phyloP scores from a whole-genome alignment of 2,797 vertebrate species.

The Coranthus polyacanthus region DNA sequence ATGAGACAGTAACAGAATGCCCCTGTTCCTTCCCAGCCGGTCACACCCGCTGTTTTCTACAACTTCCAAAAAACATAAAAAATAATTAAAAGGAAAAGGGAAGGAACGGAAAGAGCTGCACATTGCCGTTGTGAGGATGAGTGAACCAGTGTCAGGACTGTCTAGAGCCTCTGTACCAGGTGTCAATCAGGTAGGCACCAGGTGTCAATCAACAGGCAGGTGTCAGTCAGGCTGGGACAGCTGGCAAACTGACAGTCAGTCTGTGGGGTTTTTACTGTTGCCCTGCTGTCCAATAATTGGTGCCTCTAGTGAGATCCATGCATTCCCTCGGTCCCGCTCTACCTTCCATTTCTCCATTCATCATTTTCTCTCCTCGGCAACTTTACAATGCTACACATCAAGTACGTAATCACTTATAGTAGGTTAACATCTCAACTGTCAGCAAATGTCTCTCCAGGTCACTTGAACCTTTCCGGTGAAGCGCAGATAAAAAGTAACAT shows the following conservation, averaged over 20 bases:
- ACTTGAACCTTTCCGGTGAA: background rate
- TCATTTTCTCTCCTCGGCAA: background rate
- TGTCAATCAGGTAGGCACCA: slow-evolving; percentile 61
- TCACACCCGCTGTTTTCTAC: slow-evolving; percentile 23
- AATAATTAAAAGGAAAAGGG: slow-evolving; percentile 51
- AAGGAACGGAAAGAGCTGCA: slow-evolving; percentile 20
- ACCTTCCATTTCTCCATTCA: background rate
- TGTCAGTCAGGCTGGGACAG: no score
- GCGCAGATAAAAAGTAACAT: no score
- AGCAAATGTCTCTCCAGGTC: background rate
- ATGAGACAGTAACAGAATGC: background rate
- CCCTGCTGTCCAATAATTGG: slow-evolving; percentile 7
- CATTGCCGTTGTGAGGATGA: slow-evolving; percentile 19
- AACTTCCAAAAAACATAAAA: slow-evolving; percentile 59
- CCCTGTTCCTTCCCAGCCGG: slow-evolving; percentile 1
- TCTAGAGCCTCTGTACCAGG: slow-evolving; percentile 43
- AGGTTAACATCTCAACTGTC: background rate
- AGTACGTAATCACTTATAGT: no score
- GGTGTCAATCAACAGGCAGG: slow-evolving; percentile 37
- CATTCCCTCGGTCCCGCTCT: background rate
- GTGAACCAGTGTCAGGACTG: slow-evolving; percentile 43
- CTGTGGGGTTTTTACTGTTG: slow-evolving; percentile 19
- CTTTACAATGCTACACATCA: background rate
- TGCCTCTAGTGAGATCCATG: slow-evolving; percentile 14
- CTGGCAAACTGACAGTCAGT: slow-evolving; percentile 10